A percentile compares a stretch with the other conserved stretches of the same genome.
These are phyloP conservation scores for Phengaris arion DNA, from an alignment of 2,888 invertebrate genomes.

Conservation along the genomic window DNA sequence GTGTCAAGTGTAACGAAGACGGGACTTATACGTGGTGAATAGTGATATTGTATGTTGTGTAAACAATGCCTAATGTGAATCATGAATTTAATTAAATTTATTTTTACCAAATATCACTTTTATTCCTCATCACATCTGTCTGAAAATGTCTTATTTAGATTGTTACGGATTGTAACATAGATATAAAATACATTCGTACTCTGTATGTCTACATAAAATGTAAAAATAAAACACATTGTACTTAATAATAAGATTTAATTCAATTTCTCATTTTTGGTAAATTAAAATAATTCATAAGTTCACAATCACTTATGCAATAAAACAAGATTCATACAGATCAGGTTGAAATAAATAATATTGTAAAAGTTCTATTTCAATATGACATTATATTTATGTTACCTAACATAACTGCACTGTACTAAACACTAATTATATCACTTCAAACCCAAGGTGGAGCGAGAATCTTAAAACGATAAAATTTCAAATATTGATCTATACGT, in stretches of 20 bases:
- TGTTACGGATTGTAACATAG: no score
- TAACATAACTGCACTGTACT: slow-evolving; percentile 73
- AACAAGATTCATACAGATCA: slow-evolving; percentile 77
- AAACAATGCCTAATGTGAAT: slow-evolving; percentile 32
- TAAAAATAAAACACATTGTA: slow-evolving; percentile 43
- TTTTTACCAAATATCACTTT: not conserved
- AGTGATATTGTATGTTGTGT: slow-evolving; percentile 28
- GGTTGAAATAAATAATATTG: slow-evolving; percentile 76
- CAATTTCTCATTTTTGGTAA: slow-evolving; percentile 76
- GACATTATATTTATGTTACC: slow-evolving; percentile 65
- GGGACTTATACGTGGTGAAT: slow-evolving; percentile 76
- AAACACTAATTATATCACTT: slow-evolving; percentile 77
- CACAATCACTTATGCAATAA: slow-evolving; percentile 73
- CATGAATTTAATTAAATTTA: slow-evolving; percentile 26
- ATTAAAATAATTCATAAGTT: slow-evolving; percentile 75
- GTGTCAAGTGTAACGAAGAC: slow-evolving; percentile 82
- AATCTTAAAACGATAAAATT: slow-evolving; percentile 74
- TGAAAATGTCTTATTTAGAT: no score
- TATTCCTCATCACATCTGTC: not conserved
- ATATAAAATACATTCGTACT: no score
- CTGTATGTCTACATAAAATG: slow-evolving; percentile 29
- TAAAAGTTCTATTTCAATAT: slow-evolving; percentile 69
- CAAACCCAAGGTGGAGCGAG: slow-evolving; percentile 74
- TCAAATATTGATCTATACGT: slow-evolving; percentile 72
- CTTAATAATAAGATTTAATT: slow-evolving; percentile 73